Percentiles rank a stretch among this genome's conserved stretches.
These are phyloP conservation scores for Drosophila mimetica DNA, from an alignment of 2,888 invertebrate genomes.

Conservation along the genomic window DNA sequence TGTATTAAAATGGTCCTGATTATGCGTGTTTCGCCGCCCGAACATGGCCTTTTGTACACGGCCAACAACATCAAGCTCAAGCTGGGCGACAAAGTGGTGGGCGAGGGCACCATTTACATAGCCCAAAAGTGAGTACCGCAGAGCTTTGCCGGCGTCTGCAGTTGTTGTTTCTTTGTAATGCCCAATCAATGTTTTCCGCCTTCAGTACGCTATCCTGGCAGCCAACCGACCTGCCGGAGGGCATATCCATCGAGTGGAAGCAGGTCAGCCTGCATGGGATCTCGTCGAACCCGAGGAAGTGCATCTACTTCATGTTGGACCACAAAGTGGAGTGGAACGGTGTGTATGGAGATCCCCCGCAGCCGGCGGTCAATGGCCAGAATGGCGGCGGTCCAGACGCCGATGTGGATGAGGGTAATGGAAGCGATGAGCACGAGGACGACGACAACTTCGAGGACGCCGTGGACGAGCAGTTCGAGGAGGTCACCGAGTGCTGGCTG, in stretches of 20 bases:
- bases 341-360: slow-evolving; percentile 66
- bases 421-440: slow-evolving; percentile 75
- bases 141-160: slow-evolving; percentile 31
- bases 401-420: slow-evolving; percentile 75
- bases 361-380: slow-evolving; percentile 57
- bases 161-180: slow-evolving; percentile 2
- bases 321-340: slow-evolving; percentile 82
- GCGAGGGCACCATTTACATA: slow-evolving; percentile 81
- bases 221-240: slow-evolving; percentile 77
- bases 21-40: slow-evolving; percentile 77
- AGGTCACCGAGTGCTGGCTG: slow-evolving; percentile 89
- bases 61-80: slow-evolving; percentile 81
- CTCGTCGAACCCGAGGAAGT: slow-evolving; percentile 79
- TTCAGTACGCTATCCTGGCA: slow-evolving; percentile 82
- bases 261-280: slow-evolving; percentile 83
- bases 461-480: slow-evolving; percentile 83
- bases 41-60: slow-evolving; percentile 81
- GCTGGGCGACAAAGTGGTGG: slow-evolving; percentile 79
- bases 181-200: not conserved
- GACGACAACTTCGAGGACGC: slow-evolving; percentile 80
- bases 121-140: slow-evolving; percentile 79
- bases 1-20: slow-evolving; percentile 82
- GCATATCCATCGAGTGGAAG: slow-evolving; percentile 83
- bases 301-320: slow-evolving; percentile 83
- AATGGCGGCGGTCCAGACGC: slow-evolving; percentile 59